These are phyloP conservation scores for Cryptocheilus praepositus DNA, from an alignment of 2,888 invertebrate species.

Conservation along the genomic window DNA sequence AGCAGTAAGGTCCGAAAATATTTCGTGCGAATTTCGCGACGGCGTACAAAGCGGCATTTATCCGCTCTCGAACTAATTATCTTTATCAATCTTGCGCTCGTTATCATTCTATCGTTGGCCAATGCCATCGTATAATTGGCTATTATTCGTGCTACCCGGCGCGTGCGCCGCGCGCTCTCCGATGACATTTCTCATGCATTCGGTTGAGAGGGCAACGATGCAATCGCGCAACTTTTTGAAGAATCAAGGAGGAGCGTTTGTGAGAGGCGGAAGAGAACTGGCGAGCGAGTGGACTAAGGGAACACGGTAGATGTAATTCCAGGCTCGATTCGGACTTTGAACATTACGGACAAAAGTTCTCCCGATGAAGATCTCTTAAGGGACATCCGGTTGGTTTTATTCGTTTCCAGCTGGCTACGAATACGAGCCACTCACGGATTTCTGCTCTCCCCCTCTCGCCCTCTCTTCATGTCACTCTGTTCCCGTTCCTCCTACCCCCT, in stretches of 20 bases:
- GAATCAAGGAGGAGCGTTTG: constrained; percentile 10
- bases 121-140: too few species aligned
- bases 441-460: constrained; percentile 7
- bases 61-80: too few species aligned
- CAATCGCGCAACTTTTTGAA: constrained; percentile 3
- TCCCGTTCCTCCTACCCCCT: background rate
- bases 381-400: constrained; percentile 48
- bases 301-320: constrained; percentile 36
- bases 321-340: constrained; percentile 29
- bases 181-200: constrained; percentile 11
- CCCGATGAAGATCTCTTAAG: constrained; percentile 50
- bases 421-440: constrained; percentile 41
- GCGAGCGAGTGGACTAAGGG: constrained; percentile 2
- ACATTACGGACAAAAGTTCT: constrained; percentile 45
- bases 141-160: too few species aligned
- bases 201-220: constrained; percentile 11
- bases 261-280: background rate
- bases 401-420: constrained; percentile 45
- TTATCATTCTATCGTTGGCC: too few species aligned
- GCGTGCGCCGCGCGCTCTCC: background rate
- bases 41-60: too few species aligned
- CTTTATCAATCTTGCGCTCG: too few species aligned
- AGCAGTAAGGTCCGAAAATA: too few species aligned
- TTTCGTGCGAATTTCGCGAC: too few species aligned
- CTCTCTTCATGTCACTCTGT: constrained; percentile 1